A percentile compares a stretch with the other conserved stretches of the same genome.
Conservation (phyloP, 2,888 invertebrate genomes). For the Sepiola atlantica region DNA sequence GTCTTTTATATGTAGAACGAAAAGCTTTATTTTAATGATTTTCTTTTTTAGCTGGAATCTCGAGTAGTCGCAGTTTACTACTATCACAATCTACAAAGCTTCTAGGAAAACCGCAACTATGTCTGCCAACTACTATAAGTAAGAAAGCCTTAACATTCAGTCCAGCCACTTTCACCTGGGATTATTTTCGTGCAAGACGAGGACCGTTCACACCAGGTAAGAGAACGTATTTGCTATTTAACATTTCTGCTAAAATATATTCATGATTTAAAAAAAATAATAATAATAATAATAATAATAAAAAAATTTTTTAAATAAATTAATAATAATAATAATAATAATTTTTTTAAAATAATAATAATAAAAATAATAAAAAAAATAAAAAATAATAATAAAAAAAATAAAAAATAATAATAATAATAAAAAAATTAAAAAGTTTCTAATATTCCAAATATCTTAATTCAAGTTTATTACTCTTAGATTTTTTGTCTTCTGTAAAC, state of each 20-base stretch:
- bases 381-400: no score
- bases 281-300: no score
- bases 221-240: not conserved
- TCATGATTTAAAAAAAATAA: no score
- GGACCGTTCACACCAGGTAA: conserved; percentile 69
- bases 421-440: no score
- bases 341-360: no score
- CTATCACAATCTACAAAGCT: not conserved
- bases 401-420: no score
- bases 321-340: no score
- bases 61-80: not conserved
- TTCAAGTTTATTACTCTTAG: no score
- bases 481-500: not conserved
- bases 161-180: conserved; percentile 48
- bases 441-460: no score
- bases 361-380: no score
- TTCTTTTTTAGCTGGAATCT: not conserved
- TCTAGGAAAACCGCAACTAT: not conserved
- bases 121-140: not conserved
- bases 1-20: no score
- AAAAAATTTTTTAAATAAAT: no score
- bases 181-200: conserved; percentile 64
- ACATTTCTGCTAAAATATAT: not conserved
- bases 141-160: not conserved
- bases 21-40: not conserved